These are phyloP conservation scores for Aldrovandia affinis DNA, from an alignment of 2,797 vertebrate genomes.

Conservation along the genomic window DNA sequence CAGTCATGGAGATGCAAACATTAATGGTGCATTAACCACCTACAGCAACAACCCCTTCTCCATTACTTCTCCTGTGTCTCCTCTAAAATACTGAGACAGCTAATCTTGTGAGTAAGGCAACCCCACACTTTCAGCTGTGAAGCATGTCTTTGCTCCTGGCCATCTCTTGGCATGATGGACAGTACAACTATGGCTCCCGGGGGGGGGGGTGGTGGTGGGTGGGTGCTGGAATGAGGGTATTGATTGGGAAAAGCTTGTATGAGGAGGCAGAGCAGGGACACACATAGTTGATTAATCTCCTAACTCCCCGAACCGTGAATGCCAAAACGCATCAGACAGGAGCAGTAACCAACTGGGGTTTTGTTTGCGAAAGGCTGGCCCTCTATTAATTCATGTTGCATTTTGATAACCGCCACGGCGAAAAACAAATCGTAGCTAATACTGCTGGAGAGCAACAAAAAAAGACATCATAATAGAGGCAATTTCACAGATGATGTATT, in stretches of 20 bases:
- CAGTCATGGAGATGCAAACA: not conserved
- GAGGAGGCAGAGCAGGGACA: not conserved
- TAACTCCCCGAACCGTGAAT: not conserved
- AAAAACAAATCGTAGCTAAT: not conserved
- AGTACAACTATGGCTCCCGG: not conserved
- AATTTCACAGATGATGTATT: not conserved
- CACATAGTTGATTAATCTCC: not conserved
- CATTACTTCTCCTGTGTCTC: not conserved
- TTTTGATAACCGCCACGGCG: not conserved
- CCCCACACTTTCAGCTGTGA: not conserved
- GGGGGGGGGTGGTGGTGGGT: not conserved
- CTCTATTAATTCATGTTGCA: not conserved
- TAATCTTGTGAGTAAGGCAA: not conserved
- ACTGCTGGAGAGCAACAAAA: not conserved
- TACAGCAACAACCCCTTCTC: not conserved
- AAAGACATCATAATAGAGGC: not conserved
- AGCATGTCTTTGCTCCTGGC: not conserved
- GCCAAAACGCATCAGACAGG: not conserved
- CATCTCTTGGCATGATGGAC: not conserved
- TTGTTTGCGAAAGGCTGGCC: not conserved
- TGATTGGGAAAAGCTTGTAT: not conserved
- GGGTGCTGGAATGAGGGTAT: constrained; percentile 5
- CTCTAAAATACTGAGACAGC: not conserved
- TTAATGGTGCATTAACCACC: not conserved
- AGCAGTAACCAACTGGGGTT: not conserved